These are phyloP conservation scores for Eremophila alpestris DNA, from an alignment of 2,797 vertebrate genomes.

Conservation along the genomic window DNA sequence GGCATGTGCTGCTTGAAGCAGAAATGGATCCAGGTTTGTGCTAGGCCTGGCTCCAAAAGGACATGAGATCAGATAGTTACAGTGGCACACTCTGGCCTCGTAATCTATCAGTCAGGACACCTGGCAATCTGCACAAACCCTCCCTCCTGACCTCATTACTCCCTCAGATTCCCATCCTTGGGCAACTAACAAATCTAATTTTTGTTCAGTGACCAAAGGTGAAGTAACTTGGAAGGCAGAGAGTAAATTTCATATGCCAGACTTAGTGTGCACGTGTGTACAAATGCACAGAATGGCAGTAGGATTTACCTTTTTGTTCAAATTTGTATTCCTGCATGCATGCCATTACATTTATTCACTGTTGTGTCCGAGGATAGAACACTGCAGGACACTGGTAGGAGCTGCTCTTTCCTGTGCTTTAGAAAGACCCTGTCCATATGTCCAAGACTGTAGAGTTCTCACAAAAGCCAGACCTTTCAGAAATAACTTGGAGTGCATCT, in stretches of 20 bases:
- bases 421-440: neutral
- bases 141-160: neutral
- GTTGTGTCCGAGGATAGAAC: neutral
- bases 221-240: neutral
- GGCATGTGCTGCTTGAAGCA: neutral
- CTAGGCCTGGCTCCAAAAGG: neutral
- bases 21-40: conserved; percentile 1
- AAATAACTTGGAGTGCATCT: neutral
- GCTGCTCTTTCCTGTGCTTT: neutral
- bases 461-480: neutral
- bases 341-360: neutral
- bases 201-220: neutral
- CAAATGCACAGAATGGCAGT: neutral
- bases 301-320: neutral
- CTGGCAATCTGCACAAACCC: neutral
- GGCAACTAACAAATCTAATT: neutral
- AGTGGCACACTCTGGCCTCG: neutral
- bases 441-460: neutral
- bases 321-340: neutral
- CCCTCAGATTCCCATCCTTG: neutral
- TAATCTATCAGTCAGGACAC: neutral
- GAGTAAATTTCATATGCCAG: neutral
- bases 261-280: neutral
- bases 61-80: neutral
- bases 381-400: neutral